Conservation (phyloP, 2,113 vertebrate species). For the Desmodus rotundus region DNA sequence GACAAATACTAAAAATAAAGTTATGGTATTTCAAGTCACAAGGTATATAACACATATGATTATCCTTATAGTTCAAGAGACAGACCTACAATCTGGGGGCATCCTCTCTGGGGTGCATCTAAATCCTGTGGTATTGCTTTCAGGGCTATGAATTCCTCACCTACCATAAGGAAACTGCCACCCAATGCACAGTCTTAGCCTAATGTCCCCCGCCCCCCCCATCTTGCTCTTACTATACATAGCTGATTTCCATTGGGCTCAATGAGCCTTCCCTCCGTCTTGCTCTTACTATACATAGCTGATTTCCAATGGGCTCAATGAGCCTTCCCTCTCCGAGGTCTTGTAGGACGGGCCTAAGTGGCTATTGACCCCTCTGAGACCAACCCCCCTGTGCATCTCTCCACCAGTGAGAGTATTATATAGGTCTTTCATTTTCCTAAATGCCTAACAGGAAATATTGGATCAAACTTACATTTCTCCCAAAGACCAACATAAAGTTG, state of each 20-base stretch:
- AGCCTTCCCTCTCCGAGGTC: neutral
- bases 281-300: accelerated
- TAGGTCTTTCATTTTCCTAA: neutral
- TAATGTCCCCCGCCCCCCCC: neutral
- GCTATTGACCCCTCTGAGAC: neutral
- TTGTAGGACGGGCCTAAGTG: neutral
- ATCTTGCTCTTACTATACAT: neutral
- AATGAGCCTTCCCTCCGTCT: neutral
- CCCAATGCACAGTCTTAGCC: neutral
- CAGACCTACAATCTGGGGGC: neutral
- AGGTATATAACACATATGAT: neutral
- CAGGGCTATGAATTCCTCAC: neutral
- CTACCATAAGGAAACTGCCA: neutral
- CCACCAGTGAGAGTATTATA: neutral
- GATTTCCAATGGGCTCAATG: neutral
- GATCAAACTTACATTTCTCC: neutral
- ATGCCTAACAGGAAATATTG: neutral
- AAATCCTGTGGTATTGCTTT: neutral
- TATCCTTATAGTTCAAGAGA: neutral
- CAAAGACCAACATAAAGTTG: neutral
- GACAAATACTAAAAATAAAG: too few relatives aligned
- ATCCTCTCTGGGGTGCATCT: neutral
- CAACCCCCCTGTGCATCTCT: neutral
- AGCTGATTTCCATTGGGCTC: neutral
- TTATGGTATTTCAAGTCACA: neutral